Conservation (phyloP, 2,113 vertebrate genomes). For the Grus americana region DNA sequence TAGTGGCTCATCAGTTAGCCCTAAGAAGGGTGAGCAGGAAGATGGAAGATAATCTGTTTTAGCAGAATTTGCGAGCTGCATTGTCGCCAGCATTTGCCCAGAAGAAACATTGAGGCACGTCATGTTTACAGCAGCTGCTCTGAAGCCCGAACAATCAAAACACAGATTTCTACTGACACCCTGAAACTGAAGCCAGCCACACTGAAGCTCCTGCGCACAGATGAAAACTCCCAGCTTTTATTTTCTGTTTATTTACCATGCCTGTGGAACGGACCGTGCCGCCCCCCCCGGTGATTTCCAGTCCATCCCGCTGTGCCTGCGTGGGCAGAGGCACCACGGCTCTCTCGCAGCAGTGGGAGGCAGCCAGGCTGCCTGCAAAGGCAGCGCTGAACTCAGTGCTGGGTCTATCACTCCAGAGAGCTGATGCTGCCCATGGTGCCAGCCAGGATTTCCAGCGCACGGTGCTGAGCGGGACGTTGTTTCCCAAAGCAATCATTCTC, state of each 20-base stretch:
- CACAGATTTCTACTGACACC: not conserved
- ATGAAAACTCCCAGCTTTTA: not conserved
- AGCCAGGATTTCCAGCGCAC: not conserved
- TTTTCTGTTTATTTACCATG: not conserved
- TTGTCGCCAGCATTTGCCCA: not conserved
- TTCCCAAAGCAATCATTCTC: not conserved
- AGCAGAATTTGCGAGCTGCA: not conserved
- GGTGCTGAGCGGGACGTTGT: not conserved
- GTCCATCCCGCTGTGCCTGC: not conserved
- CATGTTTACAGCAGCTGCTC: conserved; percentile 37
- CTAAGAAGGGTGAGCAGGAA: not conserved
- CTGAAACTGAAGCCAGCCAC: not conserved
- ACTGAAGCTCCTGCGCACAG: not conserved
- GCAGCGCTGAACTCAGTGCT: not conserved
- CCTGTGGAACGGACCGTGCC: not conserved
- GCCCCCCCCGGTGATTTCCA: not conserved
- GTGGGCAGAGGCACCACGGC: not conserved
- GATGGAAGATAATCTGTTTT: not conserved
- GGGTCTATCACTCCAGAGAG: not conserved
- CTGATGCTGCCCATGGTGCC: fast-evolving
- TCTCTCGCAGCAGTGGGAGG: not conserved
- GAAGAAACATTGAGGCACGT: not conserved
- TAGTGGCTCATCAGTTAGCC: not conserved
- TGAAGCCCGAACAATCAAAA: conserved; percentile 17
- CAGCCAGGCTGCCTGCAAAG: not conserved